A percentile compares a stretch with the other conserved stretches of the same genome.
These are phyloP conservation scores for Eriosoma lanigerum DNA, from an alignment of 1,140 invertebrate species.

Conservation along the genomic window DNA sequence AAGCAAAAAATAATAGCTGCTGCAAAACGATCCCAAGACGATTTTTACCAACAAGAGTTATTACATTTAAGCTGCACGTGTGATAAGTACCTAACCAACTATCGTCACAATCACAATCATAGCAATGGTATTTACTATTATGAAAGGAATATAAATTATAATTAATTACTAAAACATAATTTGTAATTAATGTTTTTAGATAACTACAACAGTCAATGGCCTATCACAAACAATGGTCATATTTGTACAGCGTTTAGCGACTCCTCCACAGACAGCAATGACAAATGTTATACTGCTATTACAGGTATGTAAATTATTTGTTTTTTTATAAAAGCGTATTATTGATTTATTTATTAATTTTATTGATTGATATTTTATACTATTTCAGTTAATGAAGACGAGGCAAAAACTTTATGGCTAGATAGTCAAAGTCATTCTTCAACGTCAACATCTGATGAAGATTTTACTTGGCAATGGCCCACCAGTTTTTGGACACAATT, in stretches of 20 bases:
- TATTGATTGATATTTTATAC: constrained; percentile 13
- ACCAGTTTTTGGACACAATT: constrained; percentile 82
- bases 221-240: constrained; percentile 43
- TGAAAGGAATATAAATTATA: neutral
- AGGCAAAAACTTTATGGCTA: constrained; percentile 72
- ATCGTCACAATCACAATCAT: constrained; percentile 59
- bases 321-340: neutral
- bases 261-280: constrained; percentile 52
- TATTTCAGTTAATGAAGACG: constrained; percentile 64
- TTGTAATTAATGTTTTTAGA: neutral
- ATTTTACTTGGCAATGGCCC: constrained; percentile 70
- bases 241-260: constrained; percentile 55
- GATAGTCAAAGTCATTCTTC: constrained; percentile 74
- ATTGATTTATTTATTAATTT: too few species aligned
- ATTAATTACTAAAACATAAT: neutral
- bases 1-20: constrained; percentile 71
- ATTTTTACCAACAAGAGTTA: constrained; percentile 64
- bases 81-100: constrained; percentile 61
- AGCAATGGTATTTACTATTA: constrained; percentile 53
- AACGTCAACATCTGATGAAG: constrained; percentile 66
- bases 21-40: constrained; percentile 64
- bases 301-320: constrained; percentile 21
- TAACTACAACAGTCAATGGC: constrained; percentile 49
- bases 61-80: constrained; percentile 59
- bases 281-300: constrained; percentile 50